phyloP scores from a whole-genome alignment of 2,113 vertebrate genomes.

The Rhizomys pruinosus region DNA sequence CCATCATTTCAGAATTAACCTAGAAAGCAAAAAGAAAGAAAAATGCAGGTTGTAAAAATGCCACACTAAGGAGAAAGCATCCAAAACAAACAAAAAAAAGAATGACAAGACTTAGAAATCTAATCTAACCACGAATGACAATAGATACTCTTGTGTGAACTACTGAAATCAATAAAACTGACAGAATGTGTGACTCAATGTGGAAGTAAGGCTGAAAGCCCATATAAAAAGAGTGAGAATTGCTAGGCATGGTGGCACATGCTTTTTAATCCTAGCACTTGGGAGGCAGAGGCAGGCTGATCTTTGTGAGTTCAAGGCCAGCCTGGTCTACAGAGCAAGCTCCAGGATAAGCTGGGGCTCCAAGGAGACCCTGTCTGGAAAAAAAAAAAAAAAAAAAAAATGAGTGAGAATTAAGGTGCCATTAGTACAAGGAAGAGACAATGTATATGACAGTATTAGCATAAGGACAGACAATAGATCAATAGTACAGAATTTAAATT shows the following conservation, averaged over 20 bases:
- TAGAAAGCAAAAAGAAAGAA: neutral
- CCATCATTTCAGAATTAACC: slow-evolving; percentile 8
- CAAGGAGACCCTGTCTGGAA: too few relatives aligned
- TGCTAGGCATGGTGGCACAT: too few relatives aligned
- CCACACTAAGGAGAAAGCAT: slow-evolving; percentile 16
- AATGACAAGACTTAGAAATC: neutral
- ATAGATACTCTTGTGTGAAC: neutral
- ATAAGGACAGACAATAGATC: neutral
- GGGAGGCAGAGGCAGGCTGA: too few relatives aligned
- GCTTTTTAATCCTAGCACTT: too few relatives aligned
- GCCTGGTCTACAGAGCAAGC: too few relatives aligned
- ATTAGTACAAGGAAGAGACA: too few relatives aligned
- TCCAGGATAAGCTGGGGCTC: too few relatives aligned
- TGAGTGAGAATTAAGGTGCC: too few relatives aligned
- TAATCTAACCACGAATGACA: neutral
- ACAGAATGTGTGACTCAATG: neutral
- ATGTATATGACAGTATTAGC: too few relatives aligned
- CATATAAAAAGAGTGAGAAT: slow-evolving; percentile 3
- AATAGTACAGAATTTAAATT: too few relatives aligned
- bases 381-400: too few relatives aligned
- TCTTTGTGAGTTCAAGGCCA: too few relatives aligned
- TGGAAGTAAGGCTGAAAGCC: neutral
- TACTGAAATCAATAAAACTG: neutral
- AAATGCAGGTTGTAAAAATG: neutral
- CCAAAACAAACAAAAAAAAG: neutral